Base-by-base conservation (phyloP, 2,888 invertebrate species). In the Atethmia centrago region DNA sequence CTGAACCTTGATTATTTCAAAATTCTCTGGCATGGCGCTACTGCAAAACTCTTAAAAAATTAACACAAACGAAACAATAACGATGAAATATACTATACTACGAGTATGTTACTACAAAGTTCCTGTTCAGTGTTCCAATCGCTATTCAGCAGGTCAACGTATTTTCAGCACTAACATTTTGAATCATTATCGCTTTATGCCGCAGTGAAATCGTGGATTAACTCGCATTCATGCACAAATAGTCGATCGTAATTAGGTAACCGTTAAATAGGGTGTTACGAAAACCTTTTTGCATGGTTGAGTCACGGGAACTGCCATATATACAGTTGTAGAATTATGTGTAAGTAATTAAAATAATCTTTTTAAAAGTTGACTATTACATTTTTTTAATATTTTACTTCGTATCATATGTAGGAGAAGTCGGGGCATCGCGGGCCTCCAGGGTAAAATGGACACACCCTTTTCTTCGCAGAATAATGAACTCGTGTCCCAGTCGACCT, bases 161-260 rank as follows among this genome's bases (percentile, higher is more conserved):
- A 83, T 81, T 79, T 79, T 19, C 47, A 74, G 21, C 51, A 56
- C 56, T 65, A 74, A 81, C 31, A 28, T 64, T 28, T 45, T 73
- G 67, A 83, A 71, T 74, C 62, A 63, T 59, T 67, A 74, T 47
- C 59, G 80, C 36, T 79, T 67, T 56, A 74, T 49, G n/a, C 42
- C 36, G 25, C 69, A 74, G 36, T 74, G 45, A 64, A 81, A 81
- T 69, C 21, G 64, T 69, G 67, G 70, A 71, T 79, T 61, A 67
- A 78, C 79, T 62, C 74, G n/a, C 59, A 56, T 66, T 70, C 63
- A 61, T 67, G 66, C 66, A 64, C 67, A 70, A 77, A 81, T 79
- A 74, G 69, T 81, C 63, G 66, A 56, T 70, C 70, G 67, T 71
- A 79, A 83, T 81, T 70, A 79, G 63, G 70, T 71, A 45, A 64